Conservation (phyloP, 37 sponge, comb jelly and placozoan species). For the Beroe ovata region DNA sequence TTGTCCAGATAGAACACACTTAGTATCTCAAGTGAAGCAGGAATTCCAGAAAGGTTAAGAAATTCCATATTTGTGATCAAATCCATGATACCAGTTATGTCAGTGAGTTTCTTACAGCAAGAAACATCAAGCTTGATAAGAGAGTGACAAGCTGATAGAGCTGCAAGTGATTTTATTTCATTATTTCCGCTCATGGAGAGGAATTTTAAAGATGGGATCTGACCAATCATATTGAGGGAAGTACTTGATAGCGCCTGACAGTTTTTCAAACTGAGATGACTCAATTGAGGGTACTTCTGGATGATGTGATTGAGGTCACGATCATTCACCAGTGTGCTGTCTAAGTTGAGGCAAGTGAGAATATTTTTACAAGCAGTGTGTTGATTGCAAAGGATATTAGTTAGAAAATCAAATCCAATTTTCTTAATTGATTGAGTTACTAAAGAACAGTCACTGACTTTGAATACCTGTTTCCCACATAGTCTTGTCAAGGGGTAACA, state of each 20-base stretch:
- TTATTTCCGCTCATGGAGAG: neutral
- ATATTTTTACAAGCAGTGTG: neutral
- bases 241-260: neutral
- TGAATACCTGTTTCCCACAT: neutral
- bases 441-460: neutral
- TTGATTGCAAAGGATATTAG: neutral
- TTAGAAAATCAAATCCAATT: neutral
- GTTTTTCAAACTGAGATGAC: neutral
- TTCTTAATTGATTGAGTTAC: neutral
- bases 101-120: neutral
- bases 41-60: conserved; percentile 12
- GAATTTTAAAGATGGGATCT: neutral
- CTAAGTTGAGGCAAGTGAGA: neutral
- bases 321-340: neutral
- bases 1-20: conserved; percentile 27
- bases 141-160: neutral
- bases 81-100: conserved; percentile 22
- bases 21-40: conserved; percentile 37
- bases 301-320: neutral
- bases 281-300: neutral
- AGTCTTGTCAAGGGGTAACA: neutral
- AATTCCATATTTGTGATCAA: neutral
- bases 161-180: neutral
- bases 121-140: conserved; percentile 20
- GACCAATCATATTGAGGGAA: neutral